Evolutionary conservation across 2,113 vertebrate genomes (phyloP).

Genomic region (Platysteira castanea): DNA sequence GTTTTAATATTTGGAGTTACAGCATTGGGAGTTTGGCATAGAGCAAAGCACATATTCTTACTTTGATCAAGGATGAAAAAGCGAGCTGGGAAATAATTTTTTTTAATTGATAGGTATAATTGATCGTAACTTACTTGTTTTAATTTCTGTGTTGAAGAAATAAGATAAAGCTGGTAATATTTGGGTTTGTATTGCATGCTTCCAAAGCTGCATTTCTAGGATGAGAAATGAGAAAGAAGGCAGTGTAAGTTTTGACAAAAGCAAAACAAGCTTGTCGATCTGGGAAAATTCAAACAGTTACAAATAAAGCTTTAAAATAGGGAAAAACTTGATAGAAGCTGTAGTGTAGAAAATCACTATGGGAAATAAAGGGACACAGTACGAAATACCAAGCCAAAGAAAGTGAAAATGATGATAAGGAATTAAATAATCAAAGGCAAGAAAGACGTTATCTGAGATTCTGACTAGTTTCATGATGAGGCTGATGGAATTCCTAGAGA

Average conservation of each 20-base stretch:
- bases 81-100: rapidly evolving
- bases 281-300: background rate
- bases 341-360: background rate
- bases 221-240: background rate
- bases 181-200: background rate
- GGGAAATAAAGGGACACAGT: background rate
- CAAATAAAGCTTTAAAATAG: background rate
- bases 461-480: background rate
- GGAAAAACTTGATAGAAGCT: background rate
- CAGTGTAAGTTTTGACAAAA: background rate
- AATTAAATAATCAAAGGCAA: background rate
- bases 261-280: background rate
- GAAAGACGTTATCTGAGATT: background rate
- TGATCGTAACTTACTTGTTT: background rate
- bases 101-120: background rate
- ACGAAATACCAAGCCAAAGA: background rate
- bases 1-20: background rate
- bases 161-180: background rate
- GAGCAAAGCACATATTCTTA: background rate
- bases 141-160: background rate
- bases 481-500: background rate
- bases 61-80: background rate
- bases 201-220: background rate
- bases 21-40: background rate
- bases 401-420: background rate